Conservation (phyloP, 1,140 invertebrate species). For the Euschistus heros region DNA sequence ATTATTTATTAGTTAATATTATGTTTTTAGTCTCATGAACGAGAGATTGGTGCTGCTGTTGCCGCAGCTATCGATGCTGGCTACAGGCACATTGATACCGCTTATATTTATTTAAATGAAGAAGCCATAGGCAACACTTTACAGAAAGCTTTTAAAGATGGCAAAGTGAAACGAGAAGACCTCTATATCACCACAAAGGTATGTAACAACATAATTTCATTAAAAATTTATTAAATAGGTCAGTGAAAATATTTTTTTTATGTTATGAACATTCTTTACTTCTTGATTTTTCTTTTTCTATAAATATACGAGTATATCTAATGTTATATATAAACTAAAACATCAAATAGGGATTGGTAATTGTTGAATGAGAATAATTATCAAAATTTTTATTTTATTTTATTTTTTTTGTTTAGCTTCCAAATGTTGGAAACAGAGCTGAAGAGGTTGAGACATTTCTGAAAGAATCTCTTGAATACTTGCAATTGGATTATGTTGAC, state of each 20-base stretch:
- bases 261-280: too few relatives aligned
- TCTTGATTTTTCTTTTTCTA: too few relatives aligned
- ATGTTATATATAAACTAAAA: too few relatives aligned
- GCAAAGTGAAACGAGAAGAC: constrained; percentile 57
- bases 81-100: constrained; percentile 72
- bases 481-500: constrained; percentile 55
- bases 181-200: constrained; percentile 75
- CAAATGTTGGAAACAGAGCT: constrained; percentile 37
- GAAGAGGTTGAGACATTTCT: constrained; percentile 47
- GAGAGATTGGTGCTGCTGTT: constrained; percentile 37
- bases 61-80: constrained; percentile 47
- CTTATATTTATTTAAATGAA: constrained; percentile 72
- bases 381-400: not conserved
- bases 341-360: too few relatives aligned
- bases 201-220: too few relatives aligned
- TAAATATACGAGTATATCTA: too few relatives aligned
- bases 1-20: not conserved
- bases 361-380: too few relatives aligned
- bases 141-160: constrained; percentile 58
- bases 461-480: constrained; percentile 43
- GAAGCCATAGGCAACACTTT: constrained; percentile 62
- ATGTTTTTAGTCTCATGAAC: not conserved
- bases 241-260: too few relatives aligned
- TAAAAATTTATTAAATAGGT: too few relatives aligned
- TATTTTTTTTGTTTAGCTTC: constrained; percentile 27